A percentile compares a stretch with the other conserved stretches of the same genome.
Conservation (phyloP, 1,140 invertebrate genomes). For the Bombus haemorrhoidalis region DNA sequence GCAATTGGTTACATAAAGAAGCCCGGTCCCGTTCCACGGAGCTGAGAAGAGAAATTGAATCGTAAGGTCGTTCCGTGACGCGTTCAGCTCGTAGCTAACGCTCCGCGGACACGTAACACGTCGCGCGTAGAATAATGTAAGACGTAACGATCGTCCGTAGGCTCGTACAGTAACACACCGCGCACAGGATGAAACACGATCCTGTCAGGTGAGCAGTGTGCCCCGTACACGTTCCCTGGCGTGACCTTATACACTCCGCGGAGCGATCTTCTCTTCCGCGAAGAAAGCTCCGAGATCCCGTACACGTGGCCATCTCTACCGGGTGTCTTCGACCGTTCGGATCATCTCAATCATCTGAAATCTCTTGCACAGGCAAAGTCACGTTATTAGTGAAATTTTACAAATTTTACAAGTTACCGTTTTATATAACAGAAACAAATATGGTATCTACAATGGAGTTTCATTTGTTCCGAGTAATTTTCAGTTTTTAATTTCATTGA, state of each 20-base stretch:
- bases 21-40: neutral
- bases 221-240: conserved; percentile 20
- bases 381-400: neutral
- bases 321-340: neutral
- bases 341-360: too few species aligned
- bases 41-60: conserved; percentile 38
- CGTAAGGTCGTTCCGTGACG: conserved; percentile 40
- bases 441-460: too few species aligned
- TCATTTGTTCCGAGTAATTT: too few species aligned
- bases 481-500: too few species aligned
- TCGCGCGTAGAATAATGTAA: conserved; percentile 41
- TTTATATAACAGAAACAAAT: too few species aligned
- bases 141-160: conserved; percentile 27
- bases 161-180: conserved; percentile 20
- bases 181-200: conserved; percentile 46
- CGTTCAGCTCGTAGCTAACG: conserved; percentile 4
- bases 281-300: conserved; percentile 41
- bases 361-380: too few species aligned
- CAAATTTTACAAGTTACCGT: neutral
- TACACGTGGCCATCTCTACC: neutral
- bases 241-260: conserved; percentile 48
- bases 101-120: conserved; percentile 32
- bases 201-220: conserved; percentile 51
- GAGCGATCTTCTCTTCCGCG: conserved; percentile 38
- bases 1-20: conserved; percentile 23